phyloP scores from a whole-genome alignment of 2,888 invertebrate genomes.

The Hirudinaria manillensis region DNA sequence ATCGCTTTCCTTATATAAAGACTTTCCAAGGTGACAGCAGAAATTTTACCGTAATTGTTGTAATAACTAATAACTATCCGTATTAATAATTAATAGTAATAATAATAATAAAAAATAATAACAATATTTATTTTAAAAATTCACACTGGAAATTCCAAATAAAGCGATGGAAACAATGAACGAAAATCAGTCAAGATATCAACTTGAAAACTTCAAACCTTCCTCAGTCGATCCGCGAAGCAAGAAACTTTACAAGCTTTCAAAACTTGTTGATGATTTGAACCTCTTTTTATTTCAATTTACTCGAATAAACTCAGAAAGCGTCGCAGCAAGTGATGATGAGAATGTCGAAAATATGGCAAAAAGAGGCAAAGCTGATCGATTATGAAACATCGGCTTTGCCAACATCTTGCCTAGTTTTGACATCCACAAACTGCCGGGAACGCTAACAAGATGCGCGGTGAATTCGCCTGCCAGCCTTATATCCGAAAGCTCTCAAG shows the following conservation, averaged over 20 bases:
- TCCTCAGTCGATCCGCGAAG: not conserved
- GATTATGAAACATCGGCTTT: constrained; percentile 32
- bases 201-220: constrained; percentile 6
- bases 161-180: too few relatives aligned
- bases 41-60: too few relatives aligned
- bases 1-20: too few relatives aligned
- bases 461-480: not conserved
- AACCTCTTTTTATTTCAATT: not conserved
- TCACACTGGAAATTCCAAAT: too few relatives aligned
- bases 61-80: too few relatives aligned
- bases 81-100: too few relatives aligned
- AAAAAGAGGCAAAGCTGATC: constrained; percentile 32
- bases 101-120: too few relatives aligned
- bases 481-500: constrained; percentile 11
- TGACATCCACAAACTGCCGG: constrained; percentile 13
- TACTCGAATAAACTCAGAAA: not conserved
- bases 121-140: too few relatives aligned
- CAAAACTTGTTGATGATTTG: too few relatives aligned
- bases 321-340: not conserved
- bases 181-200: not conserved
- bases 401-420: constrained; percentile 37
- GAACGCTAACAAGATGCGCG: constrained; percentile 3
- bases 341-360: constrained; percentile 25
- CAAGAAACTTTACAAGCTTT: not conserved
- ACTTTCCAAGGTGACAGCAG: too few relatives aligned